phyloP scores from a whole-genome alignment of 1,140 invertebrate genomes.

The Drosophila kanapiae region DNA sequence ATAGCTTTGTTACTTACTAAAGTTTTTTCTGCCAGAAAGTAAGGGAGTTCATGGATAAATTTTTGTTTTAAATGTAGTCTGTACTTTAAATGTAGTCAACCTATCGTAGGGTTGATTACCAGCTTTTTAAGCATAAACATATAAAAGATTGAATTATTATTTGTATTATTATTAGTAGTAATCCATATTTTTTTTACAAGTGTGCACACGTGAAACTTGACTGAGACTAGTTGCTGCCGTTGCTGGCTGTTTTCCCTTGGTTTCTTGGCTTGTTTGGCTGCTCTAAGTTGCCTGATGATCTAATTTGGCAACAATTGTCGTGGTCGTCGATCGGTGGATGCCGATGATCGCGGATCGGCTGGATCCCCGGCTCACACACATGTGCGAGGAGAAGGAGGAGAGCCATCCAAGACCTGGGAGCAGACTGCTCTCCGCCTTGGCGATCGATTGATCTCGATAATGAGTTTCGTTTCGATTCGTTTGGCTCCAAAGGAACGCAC shows the following conservation, averaged over 20 bases:
- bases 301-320: slow-evolving; percentile 85
- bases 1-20: too few species aligned
- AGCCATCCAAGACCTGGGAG: slow-evolving; percentile 20
- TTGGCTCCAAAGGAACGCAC: slow-evolving; percentile 63
- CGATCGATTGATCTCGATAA: slow-evolving; percentile 85
- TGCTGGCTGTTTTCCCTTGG: slow-evolving; percentile 34
- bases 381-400: slow-evolving; percentile 32
- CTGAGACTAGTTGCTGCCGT: slow-evolving; percentile 59
- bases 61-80: too few species aligned
- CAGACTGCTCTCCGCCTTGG: slow-evolving; percentile 47
- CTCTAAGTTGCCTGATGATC: slow-evolving; percentile 77
- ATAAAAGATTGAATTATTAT: too few species aligned
- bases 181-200: slow-evolving; percentile 7
- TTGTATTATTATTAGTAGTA: too few species aligned
- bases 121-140: too few species aligned
- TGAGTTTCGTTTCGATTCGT: slow-evolving; percentile 70
- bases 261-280: slow-evolving; percentile 6
- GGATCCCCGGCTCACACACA: slow-evolving; percentile 43
- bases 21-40: too few species aligned
- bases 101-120: too few species aligned
- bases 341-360: slow-evolving; percentile 30
- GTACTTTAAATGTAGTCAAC: too few species aligned
- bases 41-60: too few species aligned
- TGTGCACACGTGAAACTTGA: slow-evolving; percentile 36
- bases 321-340: slow-evolving; percentile 62